Conservation (phyloP, 2,888 invertebrate species). For the Ormyrus thymus region DNA sequence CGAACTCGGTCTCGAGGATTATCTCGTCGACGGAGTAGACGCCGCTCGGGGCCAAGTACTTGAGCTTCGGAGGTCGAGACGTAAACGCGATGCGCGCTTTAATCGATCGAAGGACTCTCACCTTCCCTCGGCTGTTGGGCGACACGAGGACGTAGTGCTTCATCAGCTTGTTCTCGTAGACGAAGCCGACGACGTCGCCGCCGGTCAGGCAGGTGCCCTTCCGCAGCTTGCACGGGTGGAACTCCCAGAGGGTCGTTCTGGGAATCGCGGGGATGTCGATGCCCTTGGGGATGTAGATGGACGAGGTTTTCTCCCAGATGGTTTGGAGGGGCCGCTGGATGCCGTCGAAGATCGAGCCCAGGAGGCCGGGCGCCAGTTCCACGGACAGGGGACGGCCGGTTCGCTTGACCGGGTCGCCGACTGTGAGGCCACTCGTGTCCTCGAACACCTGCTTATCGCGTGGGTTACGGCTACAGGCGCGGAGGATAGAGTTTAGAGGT, state of each 20-base stretch:
- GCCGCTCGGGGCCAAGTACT: slow-evolving; percentile 92
- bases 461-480: not conserved
- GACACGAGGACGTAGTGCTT: slow-evolving; percentile 96
- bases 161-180: slow-evolving; percentile 96
- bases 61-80: slow-evolving; percentile 75
- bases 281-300: slow-evolving; percentile 99
- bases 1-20: slow-evolving; percentile 96
- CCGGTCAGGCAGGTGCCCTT: slow-evolving; percentile 96
- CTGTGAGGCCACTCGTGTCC: slow-evolving; percentile 96
- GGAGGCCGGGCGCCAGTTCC: slow-evolving; percentile 97
- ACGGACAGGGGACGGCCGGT: slow-evolving; percentile 98
- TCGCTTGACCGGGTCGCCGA: slow-evolving; percentile 96
- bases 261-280: slow-evolving; percentile 92
- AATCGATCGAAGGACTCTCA: not conserved
- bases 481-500: not conserved
- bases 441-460: slow-evolving; percentile 80
- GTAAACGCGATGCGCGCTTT: not conserved
- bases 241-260: slow-evolving; percentile 90
- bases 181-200: slow-evolving; percentile 95
- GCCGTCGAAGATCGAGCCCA: slow-evolving; percentile 99
- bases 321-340: slow-evolving; percentile 98
- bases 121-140: slow-evolving; percentile 93
- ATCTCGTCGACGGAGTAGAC: slow-evolving; percentile 94
- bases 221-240: slow-evolving; percentile 87
- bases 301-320: slow-evolving; percentile 90